These are phyloP conservation scores for Chrysolina oricalcia DNA, from an alignment of 2,888 invertebrate species.

Conservation along the genomic window DNA sequence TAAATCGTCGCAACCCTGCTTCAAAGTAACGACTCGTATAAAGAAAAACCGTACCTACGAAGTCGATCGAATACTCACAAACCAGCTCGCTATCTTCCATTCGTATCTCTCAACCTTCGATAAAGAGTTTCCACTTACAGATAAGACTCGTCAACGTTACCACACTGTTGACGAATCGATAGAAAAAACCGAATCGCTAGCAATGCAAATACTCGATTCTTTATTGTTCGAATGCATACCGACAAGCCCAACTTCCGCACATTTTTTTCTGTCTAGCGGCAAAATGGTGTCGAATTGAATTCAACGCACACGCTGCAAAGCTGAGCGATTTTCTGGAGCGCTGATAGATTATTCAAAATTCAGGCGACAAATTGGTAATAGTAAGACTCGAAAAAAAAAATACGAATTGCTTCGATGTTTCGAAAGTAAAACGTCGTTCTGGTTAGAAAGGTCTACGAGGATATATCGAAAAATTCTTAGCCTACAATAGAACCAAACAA, in stretches of 20 bases:
- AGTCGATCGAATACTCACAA: conserved; percentile 1
- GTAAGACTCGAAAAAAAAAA: background rate
- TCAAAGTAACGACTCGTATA: no score
- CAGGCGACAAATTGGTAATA: background rate
- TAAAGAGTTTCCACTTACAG: conserved; percentile 18
- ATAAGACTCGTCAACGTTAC: conserved; percentile 21
- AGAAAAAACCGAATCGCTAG: conserved; percentile 10
- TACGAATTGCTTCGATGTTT: background rate
- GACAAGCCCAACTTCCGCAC: conserved; percentile 26
- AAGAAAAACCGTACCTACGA: background rate
- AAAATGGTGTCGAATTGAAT: conserved; percentile 13
- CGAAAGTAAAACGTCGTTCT: background rate
- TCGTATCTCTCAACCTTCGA: conserved; percentile 16
- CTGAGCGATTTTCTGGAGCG: background rate
- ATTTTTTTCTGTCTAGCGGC: background rate
- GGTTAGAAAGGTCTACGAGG: background rate
- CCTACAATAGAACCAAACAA: no score
- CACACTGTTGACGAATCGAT: conserved; percentile 10
- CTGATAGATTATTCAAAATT: background rate
- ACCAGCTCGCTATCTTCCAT: background rate
- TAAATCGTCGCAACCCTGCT: no score
- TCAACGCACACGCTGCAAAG: background rate
- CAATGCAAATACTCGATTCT: background rate
- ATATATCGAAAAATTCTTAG: no score
- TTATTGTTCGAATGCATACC: conserved; percentile 11